phyloP scores from a whole-genome alignment of 2,797 vertebrate genomes.

The Lithobates pipiens region DNA sequence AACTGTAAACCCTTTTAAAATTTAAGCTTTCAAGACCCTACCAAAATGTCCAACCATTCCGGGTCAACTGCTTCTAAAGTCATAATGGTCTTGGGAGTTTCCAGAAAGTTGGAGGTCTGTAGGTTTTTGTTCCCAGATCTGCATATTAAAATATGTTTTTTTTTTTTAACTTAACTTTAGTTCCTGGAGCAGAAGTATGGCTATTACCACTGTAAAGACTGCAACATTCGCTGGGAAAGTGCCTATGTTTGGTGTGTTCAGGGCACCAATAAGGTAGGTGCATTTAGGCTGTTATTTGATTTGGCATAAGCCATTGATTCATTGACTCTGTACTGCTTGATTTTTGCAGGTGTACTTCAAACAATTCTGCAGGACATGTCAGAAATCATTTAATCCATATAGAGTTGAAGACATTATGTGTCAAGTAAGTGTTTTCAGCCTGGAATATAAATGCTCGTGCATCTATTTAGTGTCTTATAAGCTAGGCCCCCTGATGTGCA shows the following conservation, averaged over 20 bases:
- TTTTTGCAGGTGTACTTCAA: slow-evolving; percentile 92
- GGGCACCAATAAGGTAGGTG: slow-evolving; percentile 93
- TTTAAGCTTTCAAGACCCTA: no score
- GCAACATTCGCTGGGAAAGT: slow-evolving; percentile 96
- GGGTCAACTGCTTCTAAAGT: no score
- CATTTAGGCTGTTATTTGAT: not conserved
- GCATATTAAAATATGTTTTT: no score
- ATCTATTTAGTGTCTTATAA: not conserved
- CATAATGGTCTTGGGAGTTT: no score
- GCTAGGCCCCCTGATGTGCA: no score
- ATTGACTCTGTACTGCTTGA: not conserved
- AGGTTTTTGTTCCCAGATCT: no score
- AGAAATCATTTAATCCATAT: slow-evolving; percentile 95
- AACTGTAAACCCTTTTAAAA: no score
- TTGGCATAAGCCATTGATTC: not conserved
- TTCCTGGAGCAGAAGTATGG: slow-evolving; percentile 98
- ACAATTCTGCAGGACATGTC: slow-evolving; percentile 94
- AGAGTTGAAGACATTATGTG: slow-evolving; percentile 95
- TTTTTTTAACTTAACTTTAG: slow-evolving; percentile 68
- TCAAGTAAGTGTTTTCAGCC: slow-evolving; percentile 80
- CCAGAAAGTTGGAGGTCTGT: no score
- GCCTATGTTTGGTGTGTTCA: slow-evolving; percentile 98
- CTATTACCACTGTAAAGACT: slow-evolving; percentile 95
- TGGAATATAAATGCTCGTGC: not conserved
- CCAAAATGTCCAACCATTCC: no score